Conservation (phyloP, 2,797 vertebrate species). For the Babyrousa celebensis region DNA sequence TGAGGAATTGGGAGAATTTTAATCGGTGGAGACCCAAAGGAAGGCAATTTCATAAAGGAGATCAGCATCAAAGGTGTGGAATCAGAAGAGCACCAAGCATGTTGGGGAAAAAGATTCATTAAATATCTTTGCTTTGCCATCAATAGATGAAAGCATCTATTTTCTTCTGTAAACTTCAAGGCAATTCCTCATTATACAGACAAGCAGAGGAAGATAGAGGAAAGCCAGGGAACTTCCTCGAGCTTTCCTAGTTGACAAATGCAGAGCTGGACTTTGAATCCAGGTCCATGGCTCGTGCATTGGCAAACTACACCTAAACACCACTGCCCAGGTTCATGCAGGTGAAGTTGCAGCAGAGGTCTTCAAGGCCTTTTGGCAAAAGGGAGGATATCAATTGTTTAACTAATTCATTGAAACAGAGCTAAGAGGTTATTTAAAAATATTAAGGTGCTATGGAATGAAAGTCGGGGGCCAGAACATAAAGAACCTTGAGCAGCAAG, state of each 20-base stretch:
- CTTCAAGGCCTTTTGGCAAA: not conserved
- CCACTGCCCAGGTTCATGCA: not conserved
- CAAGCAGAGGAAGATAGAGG: not conserved
- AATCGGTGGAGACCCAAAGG: not conserved
- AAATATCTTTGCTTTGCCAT: not conserved
- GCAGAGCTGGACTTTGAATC: not conserved
- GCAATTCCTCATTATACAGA: not conserved
- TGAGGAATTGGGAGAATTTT: not conserved
- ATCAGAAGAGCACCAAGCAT: conserved; percentile 45
- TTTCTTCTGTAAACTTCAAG: not conserved
- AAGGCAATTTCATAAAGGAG: not conserved
- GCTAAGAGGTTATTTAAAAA: not conserved
- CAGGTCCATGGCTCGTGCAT: not conserved
- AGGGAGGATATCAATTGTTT: not conserved
- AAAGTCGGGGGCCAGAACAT: not conserved
- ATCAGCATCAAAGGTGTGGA: not conserved
- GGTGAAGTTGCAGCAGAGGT: not conserved
- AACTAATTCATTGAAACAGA: conserved; percentile 39
- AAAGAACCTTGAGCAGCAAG: conserved; percentile 11
- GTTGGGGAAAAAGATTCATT: not conserved
- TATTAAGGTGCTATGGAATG: not conserved
- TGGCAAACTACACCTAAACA: not conserved
- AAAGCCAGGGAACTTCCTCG: not conserved
- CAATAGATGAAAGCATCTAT: not conserved
- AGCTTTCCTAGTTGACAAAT: not conserved